Conservation (phyloP, 2,113 vertebrate species). For the Tringa solitaria region DNA sequence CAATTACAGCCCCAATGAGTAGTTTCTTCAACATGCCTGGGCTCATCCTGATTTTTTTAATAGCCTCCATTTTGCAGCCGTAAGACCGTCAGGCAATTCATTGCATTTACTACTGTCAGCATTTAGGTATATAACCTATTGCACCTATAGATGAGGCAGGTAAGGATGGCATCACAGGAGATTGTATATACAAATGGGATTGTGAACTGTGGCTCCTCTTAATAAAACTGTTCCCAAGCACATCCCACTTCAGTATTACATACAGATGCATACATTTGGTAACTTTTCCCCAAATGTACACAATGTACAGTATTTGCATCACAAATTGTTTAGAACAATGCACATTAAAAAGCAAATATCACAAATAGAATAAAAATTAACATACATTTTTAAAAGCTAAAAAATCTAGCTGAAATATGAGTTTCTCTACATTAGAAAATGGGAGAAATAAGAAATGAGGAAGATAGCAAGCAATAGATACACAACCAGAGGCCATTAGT, state of each 20-base stretch:
- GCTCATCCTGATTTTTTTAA: not conserved
- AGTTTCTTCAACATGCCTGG: not conserved
- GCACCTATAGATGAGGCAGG: not conserved
- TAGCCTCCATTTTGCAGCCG: not conserved
- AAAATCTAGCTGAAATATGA: not conserved
- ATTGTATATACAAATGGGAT: not conserved
- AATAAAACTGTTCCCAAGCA: not conserved
- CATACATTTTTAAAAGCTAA: not conserved
- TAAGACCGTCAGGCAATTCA: not conserved
- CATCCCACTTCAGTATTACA: not conserved
- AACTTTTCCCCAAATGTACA: not conserved
- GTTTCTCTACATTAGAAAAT: not conserved
- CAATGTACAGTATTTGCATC: not conserved
- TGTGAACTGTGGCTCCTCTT: not conserved
- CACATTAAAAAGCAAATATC: not conserved
- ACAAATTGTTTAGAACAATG: not conserved
- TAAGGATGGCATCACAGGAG: not conserved
- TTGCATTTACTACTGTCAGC: accelerated
- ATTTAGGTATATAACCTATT: not conserved
- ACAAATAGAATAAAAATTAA: not conserved
- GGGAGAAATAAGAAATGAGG: not conserved
- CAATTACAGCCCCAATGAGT: not conserved
- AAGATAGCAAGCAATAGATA: not conserved
- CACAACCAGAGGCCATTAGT: not conserved
- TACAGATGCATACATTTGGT: not conserved